Conservation (phyloP, 1,140 invertebrate species). For the Rhizoglyphus robini region DNA sequence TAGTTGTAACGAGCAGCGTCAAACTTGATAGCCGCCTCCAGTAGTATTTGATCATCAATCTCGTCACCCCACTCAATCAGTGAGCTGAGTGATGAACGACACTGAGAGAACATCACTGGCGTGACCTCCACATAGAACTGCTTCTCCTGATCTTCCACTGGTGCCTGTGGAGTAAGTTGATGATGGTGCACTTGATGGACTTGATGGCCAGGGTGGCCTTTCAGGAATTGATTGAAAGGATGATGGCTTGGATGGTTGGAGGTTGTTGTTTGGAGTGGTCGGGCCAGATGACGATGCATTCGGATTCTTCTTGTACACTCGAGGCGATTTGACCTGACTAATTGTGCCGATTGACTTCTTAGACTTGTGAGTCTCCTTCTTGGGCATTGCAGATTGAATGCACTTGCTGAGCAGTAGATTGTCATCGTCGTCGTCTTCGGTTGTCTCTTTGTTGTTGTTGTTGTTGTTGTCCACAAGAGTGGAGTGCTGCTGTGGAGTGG, state of each 20-base stretch:
- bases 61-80: background rate
- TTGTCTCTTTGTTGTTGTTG: background rate
- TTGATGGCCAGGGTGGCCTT: background rate
- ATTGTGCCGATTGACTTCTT: no score
- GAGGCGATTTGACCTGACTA: background rate
- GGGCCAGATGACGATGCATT: background rate
- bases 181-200: no score
- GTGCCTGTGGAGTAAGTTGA: no score
- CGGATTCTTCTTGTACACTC: background rate
- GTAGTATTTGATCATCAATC: background rate
- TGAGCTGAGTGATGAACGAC: conserved; percentile 13
- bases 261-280: background rate
- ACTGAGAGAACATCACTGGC: background rate
- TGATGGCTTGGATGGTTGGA: background rate
- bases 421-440: background rate
- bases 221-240: background rate
- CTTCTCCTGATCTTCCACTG: no score
- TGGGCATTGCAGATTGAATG: background rate
- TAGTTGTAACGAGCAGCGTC: background rate
- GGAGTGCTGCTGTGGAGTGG: background rate
- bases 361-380: no score
- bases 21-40: background rate
- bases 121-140: no score
- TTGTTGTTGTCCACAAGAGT: no score
- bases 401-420: background rate